phyloP scores from a whole-genome alignment of 2,113 vertebrate genomes.

The Cochlearius cochlearius region DNA sequence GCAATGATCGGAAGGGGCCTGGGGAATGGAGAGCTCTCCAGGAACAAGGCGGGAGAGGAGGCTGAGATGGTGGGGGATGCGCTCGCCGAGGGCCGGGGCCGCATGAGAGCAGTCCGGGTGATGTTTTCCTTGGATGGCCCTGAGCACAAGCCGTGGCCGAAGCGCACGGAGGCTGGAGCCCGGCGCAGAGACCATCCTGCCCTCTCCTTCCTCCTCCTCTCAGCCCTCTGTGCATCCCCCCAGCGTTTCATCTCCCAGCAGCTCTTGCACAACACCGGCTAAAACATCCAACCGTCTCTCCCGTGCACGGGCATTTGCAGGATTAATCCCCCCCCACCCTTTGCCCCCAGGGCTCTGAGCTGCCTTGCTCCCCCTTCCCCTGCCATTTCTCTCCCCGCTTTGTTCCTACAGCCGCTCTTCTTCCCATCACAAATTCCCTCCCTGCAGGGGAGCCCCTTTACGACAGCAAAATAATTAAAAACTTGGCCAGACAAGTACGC shows the following conservation, averaged over 20 bases:
- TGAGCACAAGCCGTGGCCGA: fast-evolving
- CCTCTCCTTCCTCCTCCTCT: background rate
- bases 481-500: background rate
- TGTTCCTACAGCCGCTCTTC: background rate
- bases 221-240: background rate
- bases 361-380: background rate
- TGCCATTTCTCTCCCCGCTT: background rate
- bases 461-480: background rate
- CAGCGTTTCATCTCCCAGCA: fast-evolving
- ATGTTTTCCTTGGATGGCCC: background rate
- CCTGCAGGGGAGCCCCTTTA: background rate
- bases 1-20: background rate
- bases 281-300: fast-evolving
- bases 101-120: fast-evolving
- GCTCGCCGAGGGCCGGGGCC: background rate
- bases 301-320: fast-evolving
- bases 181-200: background rate
- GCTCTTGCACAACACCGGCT: background rate
- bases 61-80: fast-evolving
- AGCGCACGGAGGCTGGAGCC: fast-evolving
- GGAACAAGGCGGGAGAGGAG: background rate
- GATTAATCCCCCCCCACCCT: background rate
- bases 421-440: background rate
- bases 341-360: fast-evolving
- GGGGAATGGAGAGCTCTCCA: background rate